Base-by-base conservation (phyloP, 2,113 vertebrate species). In the Dicaeum eximium region DNA sequence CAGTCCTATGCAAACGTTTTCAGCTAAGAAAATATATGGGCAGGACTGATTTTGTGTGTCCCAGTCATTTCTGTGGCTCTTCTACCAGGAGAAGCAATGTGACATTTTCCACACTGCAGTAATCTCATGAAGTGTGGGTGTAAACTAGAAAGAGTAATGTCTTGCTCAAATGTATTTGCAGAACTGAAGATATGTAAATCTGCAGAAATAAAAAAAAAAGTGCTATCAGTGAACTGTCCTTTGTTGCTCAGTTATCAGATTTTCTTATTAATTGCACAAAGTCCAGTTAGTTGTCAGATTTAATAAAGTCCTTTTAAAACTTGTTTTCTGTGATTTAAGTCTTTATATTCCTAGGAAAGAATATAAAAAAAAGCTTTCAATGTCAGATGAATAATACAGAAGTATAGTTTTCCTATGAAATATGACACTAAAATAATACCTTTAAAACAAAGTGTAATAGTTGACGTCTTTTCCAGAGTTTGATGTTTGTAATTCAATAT, bases 381-480 rank as follows among this genome's bases (percentile, higher is more conserved):
- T 96, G 93, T 97, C 94, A 96, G 91, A 57, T 96, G 90, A 90
- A 90, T 95, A 97, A 95, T 86, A 86, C 77, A 94, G 94, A 95
- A 95, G 38, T 91, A 48, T 72, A 38, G 69, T 96, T 97, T 97
- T 95, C 88, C 89, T 86, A 38, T 93, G 91, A 94, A 96, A 92
- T 48, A 56, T 70, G 88, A 93, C 88, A 85, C 50, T 82, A 87
- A 84, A 93, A 82, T 87, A 89, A 2, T 88, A 75, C 57, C 77
- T 89, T 84, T 89, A 92, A 91, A 92, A 70, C 53, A 81, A 79
- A 89, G 65, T 84, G 33, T 82, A 82, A 81, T 61, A 57, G 81
- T 51, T 93, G 94, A 69, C 15, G 21, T 74, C 40, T 92, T 94
- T 95, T 89, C 61, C 70, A 75, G 53, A 69, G n/a, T 30, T 75